Base-by-base conservation (phyloP, 2,113 vertebrate genomes). In the Elephas maximus region DNA sequence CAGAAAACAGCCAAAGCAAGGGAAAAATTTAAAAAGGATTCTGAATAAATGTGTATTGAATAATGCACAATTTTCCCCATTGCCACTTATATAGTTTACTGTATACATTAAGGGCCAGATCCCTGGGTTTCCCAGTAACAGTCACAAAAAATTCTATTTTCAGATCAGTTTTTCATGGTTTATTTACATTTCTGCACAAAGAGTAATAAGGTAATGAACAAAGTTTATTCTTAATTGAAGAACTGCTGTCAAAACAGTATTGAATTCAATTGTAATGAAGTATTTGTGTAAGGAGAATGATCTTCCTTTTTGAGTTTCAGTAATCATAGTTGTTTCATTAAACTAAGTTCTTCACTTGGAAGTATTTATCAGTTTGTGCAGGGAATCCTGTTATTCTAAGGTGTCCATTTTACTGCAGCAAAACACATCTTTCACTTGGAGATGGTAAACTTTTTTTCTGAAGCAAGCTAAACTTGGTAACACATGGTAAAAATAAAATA, bases 291-390 rank as follows among this genome's bases (percentile, higher is more conserved):
- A 89, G 26, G 69, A 45, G 17, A 71, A 76, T 57, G 6, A 53
- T 76, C 12, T 24, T 15, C 53, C 53, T 44, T 41, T 60, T 88
- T 12, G 81, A 79, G 71, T 90, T 76, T 51, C 65, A 65, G 5
- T 30, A 7, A 73, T n/a, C 3, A 63, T 62, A 14, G 79, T 77
- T 62, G 6, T 89, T 89, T 86, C 65, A 48, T 30, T 76, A 85
- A 91, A 79, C 23, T 71, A 60, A 51, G 12, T 67, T 80, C 92
- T 92, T 77, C 60, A 77, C 33, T 93, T 94, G 53, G 44, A 93
- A 84, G 15, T 63, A 62, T 41, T 71, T 92, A 57, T 77, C 65
- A 28, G 4, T 33, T 44, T 79, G 28, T 37, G 12, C 37, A 88
- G 20, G 30, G 84, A 93, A 88, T 62, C 60, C 67, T 92, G 12